phyloP scores from a whole-genome alignment of 2,888 invertebrate genomes.

The Drosophila nigricruria region DNA sequence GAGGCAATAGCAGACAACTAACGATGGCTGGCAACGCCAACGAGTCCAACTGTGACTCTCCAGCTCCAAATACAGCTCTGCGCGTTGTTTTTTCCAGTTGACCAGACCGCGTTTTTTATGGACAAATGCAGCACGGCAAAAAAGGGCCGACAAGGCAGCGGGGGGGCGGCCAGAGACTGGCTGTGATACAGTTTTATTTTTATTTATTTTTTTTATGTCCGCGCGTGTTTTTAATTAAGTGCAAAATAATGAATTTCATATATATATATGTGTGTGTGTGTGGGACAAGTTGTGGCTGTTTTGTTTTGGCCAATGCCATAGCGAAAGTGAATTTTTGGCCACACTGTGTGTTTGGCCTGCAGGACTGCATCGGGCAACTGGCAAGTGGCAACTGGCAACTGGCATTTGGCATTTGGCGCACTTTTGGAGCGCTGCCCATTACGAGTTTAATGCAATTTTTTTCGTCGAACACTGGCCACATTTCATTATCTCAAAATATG shows the following conservation, averaged over 20 bases:
- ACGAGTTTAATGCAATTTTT: slow-evolving; percentile 39
- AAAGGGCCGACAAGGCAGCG: slow-evolving; percentile 35
- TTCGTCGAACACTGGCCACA: slow-evolving; percentile 42
- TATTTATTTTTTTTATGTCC: slow-evolving; percentile 24
- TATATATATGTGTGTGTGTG: not conserved
- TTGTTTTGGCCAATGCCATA: slow-evolving; percentile 34
- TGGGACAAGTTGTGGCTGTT: slow-evolving; percentile 16
- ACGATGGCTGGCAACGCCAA: slow-evolving; percentile 38
- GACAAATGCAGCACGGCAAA: slow-evolving; percentile 14
- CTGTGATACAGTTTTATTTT: slow-evolving; percentile 54
- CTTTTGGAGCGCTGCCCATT: slow-evolving; percentile 48
- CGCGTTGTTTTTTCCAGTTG: slow-evolving; percentile 78
- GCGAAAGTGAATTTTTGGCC: slow-evolving; percentile 56
- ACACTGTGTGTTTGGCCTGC: slow-evolving; percentile 38
- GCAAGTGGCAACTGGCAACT: not conserved
- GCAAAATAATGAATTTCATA: slow-evolving; percentile 75
- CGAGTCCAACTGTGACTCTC: slow-evolving; percentile 35
- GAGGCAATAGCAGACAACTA: slow-evolving; percentile 50
- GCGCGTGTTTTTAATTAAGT: slow-evolving; percentile 82
- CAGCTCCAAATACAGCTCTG: slow-evolving; percentile 30
- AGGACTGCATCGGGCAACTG: slow-evolving; percentile 9
- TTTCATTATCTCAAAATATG: slow-evolving; percentile 62
- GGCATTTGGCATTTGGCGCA: slow-evolving; percentile 33
- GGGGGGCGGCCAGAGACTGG: slow-evolving; percentile 5
- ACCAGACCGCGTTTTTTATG: slow-evolving; percentile 60